A percentile compares a stretch with the other conserved stretches of the same genome.
These are phyloP conservation scores for Carcharodon carcharias DNA, from an alignment of 2,797 vertebrate species.

Conservation along the genomic window DNA sequence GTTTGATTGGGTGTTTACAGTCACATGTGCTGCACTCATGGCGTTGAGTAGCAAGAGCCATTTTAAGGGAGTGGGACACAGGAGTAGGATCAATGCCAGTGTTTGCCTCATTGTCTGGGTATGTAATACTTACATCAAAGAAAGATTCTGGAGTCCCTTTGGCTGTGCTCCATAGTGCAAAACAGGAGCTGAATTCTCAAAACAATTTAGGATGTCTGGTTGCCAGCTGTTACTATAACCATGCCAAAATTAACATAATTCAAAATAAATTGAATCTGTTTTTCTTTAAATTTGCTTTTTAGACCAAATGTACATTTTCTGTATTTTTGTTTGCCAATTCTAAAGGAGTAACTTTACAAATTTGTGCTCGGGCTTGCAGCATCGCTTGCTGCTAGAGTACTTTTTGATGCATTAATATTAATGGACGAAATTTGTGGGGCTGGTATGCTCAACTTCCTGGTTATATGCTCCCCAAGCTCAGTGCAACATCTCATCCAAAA, in stretches of 20 bases:
- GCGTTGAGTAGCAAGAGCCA: not conserved
- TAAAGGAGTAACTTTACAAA: not conserved
- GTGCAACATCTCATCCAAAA: not conserved
- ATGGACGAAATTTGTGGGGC: not conserved
- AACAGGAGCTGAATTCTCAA: not conserved
- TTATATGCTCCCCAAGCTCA: not conserved
- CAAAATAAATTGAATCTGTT: not conserved
- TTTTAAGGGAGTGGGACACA: not conserved
- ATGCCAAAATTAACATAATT: not conserved
- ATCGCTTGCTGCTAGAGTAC: not conserved
- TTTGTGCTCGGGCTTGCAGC: not conserved
- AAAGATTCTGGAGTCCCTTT: not conserved
- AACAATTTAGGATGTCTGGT: not conserved
- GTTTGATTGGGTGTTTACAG: not conserved
- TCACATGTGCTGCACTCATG: not conserved
- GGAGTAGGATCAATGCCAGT: not conserved
- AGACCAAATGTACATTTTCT: not conserved
- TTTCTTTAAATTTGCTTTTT: not conserved
- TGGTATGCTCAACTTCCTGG: not conserved
- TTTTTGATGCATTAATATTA: not conserved
- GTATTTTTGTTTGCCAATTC: not conserved
- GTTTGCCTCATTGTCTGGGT: not conserved
- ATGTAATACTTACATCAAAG: not conserved
- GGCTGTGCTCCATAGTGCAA: not conserved
- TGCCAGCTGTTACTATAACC: not conserved